phyloP scores from a whole-genome alignment of 1,140 invertebrate species.

The Paramacrobiotus metropolitanus region DNA sequence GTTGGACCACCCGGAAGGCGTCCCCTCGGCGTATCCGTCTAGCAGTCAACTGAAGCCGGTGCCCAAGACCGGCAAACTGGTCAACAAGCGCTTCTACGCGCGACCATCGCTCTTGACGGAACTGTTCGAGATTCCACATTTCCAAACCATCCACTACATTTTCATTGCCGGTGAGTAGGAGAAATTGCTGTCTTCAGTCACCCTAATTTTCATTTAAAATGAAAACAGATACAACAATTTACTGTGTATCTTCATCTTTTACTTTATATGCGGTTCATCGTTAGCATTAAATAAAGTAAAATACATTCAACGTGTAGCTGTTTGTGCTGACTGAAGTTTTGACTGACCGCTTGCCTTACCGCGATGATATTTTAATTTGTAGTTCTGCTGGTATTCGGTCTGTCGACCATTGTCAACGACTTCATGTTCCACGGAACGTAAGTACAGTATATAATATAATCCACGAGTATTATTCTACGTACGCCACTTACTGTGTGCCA shows the following conservation, averaged over 20 bases:
- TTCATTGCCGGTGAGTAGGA: slow-evolving; percentile 46
- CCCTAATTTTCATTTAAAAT: background rate
- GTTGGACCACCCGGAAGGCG: no score
- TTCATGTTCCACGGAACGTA: background rate
- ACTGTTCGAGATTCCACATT: slow-evolving; percentile 47
- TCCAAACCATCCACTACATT: slow-evolving; percentile 55
- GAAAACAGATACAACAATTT: background rate
- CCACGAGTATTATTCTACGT: no score
- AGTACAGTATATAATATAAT: slow-evolving; percentile 14
- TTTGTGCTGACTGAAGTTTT: no score
- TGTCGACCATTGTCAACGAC: background rate
- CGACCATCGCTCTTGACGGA: slow-evolving; percentile 39
- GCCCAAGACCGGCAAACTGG: no score
- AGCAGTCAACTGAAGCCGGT: no score
- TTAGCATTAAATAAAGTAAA: no score
- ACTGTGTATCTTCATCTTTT: slow-evolving; percentile 7
- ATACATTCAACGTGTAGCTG: no score
- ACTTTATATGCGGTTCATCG: background rate
- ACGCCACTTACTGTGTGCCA: no score
- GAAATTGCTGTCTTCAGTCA: slow-evolving; percentile 37
- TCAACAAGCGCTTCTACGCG: no score
- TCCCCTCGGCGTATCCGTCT: no score
- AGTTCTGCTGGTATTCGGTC: slow-evolving; percentile 8
- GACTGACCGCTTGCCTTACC: background rate
- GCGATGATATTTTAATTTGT: slow-evolving; percentile 3